Conservation (phyloP, 2,888 invertebrate genomes). For the Drosophila colorata region DNA sequence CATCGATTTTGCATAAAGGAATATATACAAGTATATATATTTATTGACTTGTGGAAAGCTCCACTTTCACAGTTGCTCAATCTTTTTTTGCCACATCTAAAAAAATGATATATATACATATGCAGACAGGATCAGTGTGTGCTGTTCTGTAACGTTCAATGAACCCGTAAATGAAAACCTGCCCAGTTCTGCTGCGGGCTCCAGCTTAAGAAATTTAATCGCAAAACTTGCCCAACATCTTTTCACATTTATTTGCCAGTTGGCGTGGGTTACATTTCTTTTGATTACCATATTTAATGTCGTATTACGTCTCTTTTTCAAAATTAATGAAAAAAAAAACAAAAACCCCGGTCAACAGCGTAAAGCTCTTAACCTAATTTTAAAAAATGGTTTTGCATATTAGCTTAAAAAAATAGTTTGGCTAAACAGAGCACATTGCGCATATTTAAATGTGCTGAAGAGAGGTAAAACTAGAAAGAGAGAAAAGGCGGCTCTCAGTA, state of each 20-base stretch:
- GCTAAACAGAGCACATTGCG: slow-evolving; percentile 37
- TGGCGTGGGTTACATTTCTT: slow-evolving; percentile 56
- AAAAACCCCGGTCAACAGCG: slow-evolving; percentile 47
- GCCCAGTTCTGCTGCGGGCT: slow-evolving; percentile 21
- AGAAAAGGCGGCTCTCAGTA: slow-evolving; percentile 24
- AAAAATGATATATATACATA: slow-evolving; percentile 8
- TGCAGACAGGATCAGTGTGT: slow-evolving; percentile 51
- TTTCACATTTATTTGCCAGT: slow-evolving; percentile 39
- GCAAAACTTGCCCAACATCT: slow-evolving; percentile 63
- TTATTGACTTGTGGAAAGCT: slow-evolving; percentile 10
- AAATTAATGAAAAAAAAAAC: slow-evolving; percentile 15
- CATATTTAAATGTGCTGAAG: slow-evolving; percentile 31
- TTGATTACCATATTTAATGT: slow-evolving; percentile 57
- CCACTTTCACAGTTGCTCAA: slow-evolving; percentile 53
- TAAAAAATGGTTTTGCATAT: slow-evolving; percentile 56
- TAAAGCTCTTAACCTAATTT: slow-evolving; percentile 69
- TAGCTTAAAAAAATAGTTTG: slow-evolving; percentile 26
- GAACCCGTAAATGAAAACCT: slow-evolving; percentile 58
- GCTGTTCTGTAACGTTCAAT: slow-evolving; percentile 61
- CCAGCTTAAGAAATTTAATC: slow-evolving; percentile 19
- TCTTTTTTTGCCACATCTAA: slow-evolving; percentile 50
- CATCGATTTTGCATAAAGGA: slow-evolving; percentile 3
- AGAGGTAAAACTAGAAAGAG: slow-evolving; percentile 1
- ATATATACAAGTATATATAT: not conserved
- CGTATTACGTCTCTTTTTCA: slow-evolving; percentile 39